Evolutionary conservation across 1,140 invertebrate species (phyloP).

Genomic region (Psix sp.): DNA sequence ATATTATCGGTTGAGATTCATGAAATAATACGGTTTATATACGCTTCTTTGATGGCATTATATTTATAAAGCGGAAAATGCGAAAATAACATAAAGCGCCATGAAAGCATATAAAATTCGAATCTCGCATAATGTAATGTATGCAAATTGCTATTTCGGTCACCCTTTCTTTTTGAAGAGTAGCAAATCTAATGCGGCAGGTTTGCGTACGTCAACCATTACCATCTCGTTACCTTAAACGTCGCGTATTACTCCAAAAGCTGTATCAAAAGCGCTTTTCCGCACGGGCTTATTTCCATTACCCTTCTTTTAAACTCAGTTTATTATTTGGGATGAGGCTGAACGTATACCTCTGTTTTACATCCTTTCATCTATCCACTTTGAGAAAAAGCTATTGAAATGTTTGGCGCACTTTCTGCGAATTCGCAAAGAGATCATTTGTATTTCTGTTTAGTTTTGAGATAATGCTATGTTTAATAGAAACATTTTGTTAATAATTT

Average conservation of each 20-base stretch:
- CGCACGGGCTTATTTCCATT: constrained; percentile 29
- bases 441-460: too few relatives aligned
- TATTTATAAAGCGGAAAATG: constrained; percentile 3
- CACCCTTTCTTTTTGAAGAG: constrained; percentile 31
- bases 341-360: not conserved
- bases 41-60: constrained; percentile 12
- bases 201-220: constrained; percentile 23
- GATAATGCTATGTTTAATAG: too few relatives aligned
- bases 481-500: too few relatives aligned
- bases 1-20: constrained; percentile 12
- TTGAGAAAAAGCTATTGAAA: too few relatives aligned
- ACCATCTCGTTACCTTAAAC: constrained; percentile 36
- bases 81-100: constrained; percentile 35
- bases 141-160: constrained; percentile 51
- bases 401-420: too few relatives aligned
- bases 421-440: too few relatives aligned
- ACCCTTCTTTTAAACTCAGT: constrained; percentile 34
- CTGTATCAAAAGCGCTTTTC: constrained; percentile 42
- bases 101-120: constrained; percentile 48
- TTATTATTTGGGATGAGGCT: constrained; percentile 38
- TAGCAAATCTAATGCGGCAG: constrained; percentile 31
- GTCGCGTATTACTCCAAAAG: constrained; percentile 31
- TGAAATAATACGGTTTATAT: too few relatives aligned
- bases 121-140: constrained; percentile 54
- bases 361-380: constrained; percentile 2